Conservation (phyloP, 2,888 invertebrate genomes). For the Lasioglossum malachurum region DNA sequence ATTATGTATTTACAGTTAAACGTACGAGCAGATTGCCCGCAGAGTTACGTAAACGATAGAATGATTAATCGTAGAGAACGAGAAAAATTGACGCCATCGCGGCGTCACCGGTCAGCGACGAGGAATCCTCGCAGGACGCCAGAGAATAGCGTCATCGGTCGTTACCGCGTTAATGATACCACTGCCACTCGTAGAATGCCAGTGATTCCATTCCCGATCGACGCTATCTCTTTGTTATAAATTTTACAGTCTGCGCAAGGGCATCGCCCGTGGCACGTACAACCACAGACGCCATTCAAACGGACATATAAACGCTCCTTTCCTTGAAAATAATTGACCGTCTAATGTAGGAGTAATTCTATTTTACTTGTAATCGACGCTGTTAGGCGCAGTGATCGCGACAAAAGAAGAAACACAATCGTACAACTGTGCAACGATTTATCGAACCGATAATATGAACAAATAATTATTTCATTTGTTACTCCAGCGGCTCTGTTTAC, state of each 20-base stretch:
- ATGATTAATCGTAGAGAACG: not conserved
- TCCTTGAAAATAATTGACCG: slow-evolving; percentile 2
- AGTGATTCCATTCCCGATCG: not conserved
- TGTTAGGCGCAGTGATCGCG: not conserved
- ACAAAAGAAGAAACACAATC: not conserved
- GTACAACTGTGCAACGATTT: not conserved
- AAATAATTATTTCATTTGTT: not conserved
- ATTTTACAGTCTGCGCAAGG: not conserved
- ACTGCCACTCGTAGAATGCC: not conserved
- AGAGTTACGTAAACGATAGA: not conserved
- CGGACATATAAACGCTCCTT: not conserved
- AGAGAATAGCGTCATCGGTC: not conserved
- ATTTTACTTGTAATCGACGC: not conserved
- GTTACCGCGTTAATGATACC: not conserved
- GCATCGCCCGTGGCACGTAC: not conserved
- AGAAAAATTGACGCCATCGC: not conserved
- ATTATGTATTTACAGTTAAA: not conserved
- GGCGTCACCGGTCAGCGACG: not conserved
- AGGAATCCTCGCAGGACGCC: not conserved
- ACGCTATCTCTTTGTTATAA: not conserved
- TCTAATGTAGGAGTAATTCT: not conserved
- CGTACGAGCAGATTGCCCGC: not conserved
- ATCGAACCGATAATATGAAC: not conserved
- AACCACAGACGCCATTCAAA: not conserved
- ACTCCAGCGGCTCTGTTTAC: not conserved